Percentiles rank a stretch among this genome's conserved stretches.
phyloP scores from a whole-genome alignment of 2,797 vertebrate genomes.

The Caiman crocodilus region DNA sequence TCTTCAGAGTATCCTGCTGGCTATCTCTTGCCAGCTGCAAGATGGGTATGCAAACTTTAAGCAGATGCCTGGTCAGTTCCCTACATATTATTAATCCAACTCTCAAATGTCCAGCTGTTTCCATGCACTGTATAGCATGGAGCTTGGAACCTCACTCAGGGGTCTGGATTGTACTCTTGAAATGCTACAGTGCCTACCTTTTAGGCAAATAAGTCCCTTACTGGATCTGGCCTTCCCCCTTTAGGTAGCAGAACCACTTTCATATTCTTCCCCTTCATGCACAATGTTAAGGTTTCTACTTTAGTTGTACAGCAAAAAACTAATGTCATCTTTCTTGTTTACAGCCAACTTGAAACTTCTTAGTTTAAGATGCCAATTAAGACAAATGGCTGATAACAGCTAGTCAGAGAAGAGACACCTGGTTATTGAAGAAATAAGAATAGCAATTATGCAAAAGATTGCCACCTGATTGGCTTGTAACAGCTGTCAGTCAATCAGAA shows the following conservation, averaged over 20 bases:
- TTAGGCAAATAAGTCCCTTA: neutral
- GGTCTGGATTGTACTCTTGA: neutral
- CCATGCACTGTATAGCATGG: too few species aligned
- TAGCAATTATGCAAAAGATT: neutral
- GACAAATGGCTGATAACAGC: neutral
- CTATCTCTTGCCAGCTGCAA: too few species aligned
- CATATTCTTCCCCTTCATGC: neutral
- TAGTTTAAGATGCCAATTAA: neutral
- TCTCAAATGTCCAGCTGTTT: too few species aligned
- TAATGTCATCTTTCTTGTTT: neutral
- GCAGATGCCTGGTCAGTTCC: too few species aligned
- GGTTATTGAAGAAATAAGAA: neutral
- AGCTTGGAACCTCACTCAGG: neutral
- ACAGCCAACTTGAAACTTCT: neutral
- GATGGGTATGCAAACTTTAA: too few species aligned
- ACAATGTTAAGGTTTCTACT: neutral
- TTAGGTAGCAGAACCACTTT: neutral
- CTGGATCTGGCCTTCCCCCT: rapidly evolving
- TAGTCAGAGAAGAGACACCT: neutral
- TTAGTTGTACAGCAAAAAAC: neutral
- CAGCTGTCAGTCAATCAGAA: neutral
- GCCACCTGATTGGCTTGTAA: neutral
- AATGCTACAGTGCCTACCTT: neutral
- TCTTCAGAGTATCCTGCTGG: too few species aligned
- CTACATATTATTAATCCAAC: too few species aligned